phyloP scores from a whole-genome alignment of 2,797 vertebrate species.

The Pseudotriccus pelzelni region DNA sequence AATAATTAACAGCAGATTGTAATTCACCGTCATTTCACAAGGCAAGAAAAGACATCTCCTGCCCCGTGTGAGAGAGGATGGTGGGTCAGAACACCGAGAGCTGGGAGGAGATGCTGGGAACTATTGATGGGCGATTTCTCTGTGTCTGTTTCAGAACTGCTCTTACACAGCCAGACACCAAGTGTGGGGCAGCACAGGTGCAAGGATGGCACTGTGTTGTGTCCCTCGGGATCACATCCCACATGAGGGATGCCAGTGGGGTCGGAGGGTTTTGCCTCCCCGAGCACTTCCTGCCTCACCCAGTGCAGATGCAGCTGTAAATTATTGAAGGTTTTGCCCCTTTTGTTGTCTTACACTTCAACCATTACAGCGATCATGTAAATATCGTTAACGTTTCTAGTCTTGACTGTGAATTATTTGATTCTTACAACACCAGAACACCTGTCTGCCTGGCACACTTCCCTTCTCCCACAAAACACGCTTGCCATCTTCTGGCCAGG shows the following conservation, averaged over 20 bases:
- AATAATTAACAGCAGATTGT: not conserved
- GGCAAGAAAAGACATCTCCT: not conserved
- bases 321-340: not conserved
- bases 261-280: not conserved
- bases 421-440: not conserved
- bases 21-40: not conserved
- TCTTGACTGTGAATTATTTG: not conserved
- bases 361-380: not conserved
- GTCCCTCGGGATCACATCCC: rapidly evolving
- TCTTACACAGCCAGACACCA: not conserved
- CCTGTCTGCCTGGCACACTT: not conserved
- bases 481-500: conserved; percentile 67
- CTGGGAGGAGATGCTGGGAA: not conserved
- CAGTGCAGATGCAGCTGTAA: not conserved
- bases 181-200: not conserved
- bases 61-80: rapidly evolving
- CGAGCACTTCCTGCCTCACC: rapidly evolving
- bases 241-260: not conserved
- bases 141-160: not conserved
- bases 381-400: not conserved
- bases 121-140: not conserved
- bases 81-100: not conserved
- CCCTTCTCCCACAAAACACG: conserved; percentile 28
- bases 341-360: not conserved
- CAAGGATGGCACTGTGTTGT: rapidly evolving